These are phyloP conservation scores for Nomada ferruginata DNA, from an alignment of 2,888 invertebrate genomes.

Conservation along the genomic window DNA sequence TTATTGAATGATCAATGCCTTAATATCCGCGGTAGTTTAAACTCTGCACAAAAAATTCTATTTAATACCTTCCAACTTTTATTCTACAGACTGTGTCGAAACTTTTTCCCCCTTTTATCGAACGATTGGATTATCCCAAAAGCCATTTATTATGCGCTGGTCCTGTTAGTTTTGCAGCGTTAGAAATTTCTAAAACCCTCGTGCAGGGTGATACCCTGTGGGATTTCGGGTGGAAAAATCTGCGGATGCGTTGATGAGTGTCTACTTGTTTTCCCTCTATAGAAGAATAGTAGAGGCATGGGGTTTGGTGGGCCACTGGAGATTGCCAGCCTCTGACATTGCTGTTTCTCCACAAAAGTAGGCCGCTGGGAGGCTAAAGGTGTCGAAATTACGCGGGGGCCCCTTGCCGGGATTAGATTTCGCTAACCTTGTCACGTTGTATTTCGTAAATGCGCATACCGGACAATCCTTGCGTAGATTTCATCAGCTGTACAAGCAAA, in stretches of 20 bases:
- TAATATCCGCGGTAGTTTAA: too few species aligned
- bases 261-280: slow-evolving; percentile 26
- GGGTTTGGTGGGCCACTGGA: background rate
- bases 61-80: too few species aligned
- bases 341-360: slow-evolving; percentile 13
- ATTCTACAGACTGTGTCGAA: too few species aligned
- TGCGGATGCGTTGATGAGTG: slow-evolving; percentile 6
- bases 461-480: too few species aligned
- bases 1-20: too few species aligned
- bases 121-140: too few species aligned
- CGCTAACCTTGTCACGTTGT: background rate
- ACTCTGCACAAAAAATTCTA: too few species aligned
- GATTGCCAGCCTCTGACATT: slow-evolving; percentile 1
- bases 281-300: background rate
- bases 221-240: slow-evolving; percentile 2
- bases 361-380: background rate
- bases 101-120: too few species aligned
- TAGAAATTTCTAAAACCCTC: background rate
- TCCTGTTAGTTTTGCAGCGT: background rate
- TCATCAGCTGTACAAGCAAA: background rate
- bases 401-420: background rate
- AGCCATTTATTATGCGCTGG: too few species aligned
- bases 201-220: background rate
- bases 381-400: slow-evolving; percentile 8
- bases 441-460: background rate